Evolutionary conservation across 2,113 vertebrate genomes (phyloP).

Genomic region (Psophia crepitans): DNA sequence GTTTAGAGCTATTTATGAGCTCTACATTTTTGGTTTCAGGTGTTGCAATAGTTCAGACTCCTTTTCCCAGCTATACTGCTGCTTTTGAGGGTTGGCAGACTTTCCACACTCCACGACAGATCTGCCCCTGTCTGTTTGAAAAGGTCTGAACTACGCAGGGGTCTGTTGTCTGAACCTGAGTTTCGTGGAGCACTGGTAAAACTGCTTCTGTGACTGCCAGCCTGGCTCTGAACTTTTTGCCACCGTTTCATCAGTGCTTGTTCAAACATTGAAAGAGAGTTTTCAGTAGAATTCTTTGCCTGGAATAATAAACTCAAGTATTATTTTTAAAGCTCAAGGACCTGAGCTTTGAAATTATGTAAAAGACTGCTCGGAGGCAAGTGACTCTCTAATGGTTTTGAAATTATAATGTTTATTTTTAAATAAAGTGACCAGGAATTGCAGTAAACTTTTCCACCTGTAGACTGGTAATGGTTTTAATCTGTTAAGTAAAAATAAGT

Average conservation of each 20-base stretch:
- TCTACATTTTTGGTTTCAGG: conserved; percentile 48
- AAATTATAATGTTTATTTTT: conserved; percentile 14
- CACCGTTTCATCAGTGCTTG: background rate
- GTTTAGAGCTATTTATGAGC: background rate
- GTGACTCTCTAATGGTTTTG: conserved; percentile 26
- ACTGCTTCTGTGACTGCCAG: conserved; percentile 15
- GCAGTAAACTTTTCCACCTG: conserved; percentile 32
- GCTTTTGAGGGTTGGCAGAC: background rate
- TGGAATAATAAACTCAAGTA: background rate
- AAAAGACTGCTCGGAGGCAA: background rate
- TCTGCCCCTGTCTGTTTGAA: conserved; percentile 27
- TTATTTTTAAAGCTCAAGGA: conserved; percentile 50
- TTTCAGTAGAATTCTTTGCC: conserved; percentile 8
- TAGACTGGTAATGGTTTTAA: conserved; percentile 27
- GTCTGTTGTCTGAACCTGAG: conserved; percentile 32
- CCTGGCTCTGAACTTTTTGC: conserved; percentile 47
- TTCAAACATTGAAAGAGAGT: background rate
- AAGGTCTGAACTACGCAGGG: conserved; percentile 46
- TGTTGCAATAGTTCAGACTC: conserved; percentile 34
- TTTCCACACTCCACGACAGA: background rate
- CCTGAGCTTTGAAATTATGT: conserved; percentile 25
- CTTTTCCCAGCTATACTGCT: conserved; percentile 31
- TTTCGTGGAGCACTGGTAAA: conserved; percentile 30
- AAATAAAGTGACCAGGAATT: background rate
- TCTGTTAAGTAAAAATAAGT: background rate